These are phyloP conservation scores for Oncorhynchus tshawytscha DNA, from an alignment of 2,113 vertebrate genomes.

Conservation along the genomic window DNA sequence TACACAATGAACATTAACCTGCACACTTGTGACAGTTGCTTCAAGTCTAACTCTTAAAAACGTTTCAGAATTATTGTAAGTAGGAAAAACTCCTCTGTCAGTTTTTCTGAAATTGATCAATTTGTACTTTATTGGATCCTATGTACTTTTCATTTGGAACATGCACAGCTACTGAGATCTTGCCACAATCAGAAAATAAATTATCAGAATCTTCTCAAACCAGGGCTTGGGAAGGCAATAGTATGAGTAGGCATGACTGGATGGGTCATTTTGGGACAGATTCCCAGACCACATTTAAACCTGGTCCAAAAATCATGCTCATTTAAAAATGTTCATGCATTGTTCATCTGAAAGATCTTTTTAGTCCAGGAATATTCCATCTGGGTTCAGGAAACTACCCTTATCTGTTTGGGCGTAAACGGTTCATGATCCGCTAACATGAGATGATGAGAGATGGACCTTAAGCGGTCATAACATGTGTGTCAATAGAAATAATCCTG, in stretches of 20 bases:
- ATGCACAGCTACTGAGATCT: conserved; percentile 32
- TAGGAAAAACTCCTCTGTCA: too few species aligned
- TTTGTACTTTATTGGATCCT: conserved; percentile 39
- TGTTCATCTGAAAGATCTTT: too few species aligned
- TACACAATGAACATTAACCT: conserved; percentile 85
- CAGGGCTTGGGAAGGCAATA: conserved; percentile 10
- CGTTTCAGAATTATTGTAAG: too few species aligned
- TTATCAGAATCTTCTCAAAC: conserved; percentile 37
- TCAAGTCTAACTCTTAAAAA: too few species aligned
- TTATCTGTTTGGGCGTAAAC: background rate
- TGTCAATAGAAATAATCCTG: background rate
- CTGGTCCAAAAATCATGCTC: too few species aligned
- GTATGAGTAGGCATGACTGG: conserved; percentile 39
- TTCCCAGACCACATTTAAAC: too few species aligned
- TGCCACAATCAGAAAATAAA: conserved; percentile 28
- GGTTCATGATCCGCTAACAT: background rate
- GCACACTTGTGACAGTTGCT: conserved; percentile 35
- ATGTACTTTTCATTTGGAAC: conserved; percentile 41
- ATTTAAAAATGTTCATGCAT: too few species aligned
- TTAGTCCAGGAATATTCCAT: background rate
- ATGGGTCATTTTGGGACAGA: background rate
- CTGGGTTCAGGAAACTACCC: background rate
- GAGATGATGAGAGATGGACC: background rate
- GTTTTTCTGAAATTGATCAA: too few species aligned
- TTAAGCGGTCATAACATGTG: background rate